Base-by-base conservation (phyloP, 2,888 invertebrate species). In the Caradrina kadenii region DNA sequence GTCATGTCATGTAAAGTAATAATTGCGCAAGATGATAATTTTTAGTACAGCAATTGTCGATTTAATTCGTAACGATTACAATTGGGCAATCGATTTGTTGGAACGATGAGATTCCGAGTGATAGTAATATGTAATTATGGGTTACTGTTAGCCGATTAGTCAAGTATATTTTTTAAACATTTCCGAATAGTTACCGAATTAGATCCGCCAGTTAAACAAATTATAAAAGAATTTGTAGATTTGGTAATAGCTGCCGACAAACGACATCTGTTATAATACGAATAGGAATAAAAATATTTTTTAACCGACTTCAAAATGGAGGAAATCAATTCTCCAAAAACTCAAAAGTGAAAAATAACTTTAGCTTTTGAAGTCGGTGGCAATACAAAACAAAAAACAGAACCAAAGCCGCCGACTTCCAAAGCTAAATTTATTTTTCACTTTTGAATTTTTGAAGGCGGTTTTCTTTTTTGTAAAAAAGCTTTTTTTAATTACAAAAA, bases 141-240 rank as follows among this genome's bases (percentile, higher is more conserved):
- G 31, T 65, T 69, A 73, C 64, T 52, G 76, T 81, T 76, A 71
- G 19, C 17, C 64, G 39, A 76, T 76, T 67, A 78, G 22, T 56
- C 21, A 65, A 63, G 61, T 58, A 13, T 78, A 58, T 10, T 15
- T 56, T 73, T 59, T 75, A 31, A 31, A 56, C 19, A 65, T 45
- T 56, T 15, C 54, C 73, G 59, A 72, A 63, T 22, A 62, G 52
- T 58, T 58, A 42, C 22, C 17, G 11, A n/a, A 49, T 78, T 64
- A 21, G 73, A 0, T 64, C 17, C 63, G 59, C 39, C 22, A 26
- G 53, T 54, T 71, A 59, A 6, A 6, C 0, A 31, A 70, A 42
- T 59, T 63, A 22, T 11, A 31, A 39, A 63, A 65, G 10, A 54
- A 67, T 55, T 49, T 55, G 10, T 67, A 1, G 17, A 49, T 49